Conservation (phyloP, 2,113 vertebrate species). For the Plecotus auritus region DNA sequence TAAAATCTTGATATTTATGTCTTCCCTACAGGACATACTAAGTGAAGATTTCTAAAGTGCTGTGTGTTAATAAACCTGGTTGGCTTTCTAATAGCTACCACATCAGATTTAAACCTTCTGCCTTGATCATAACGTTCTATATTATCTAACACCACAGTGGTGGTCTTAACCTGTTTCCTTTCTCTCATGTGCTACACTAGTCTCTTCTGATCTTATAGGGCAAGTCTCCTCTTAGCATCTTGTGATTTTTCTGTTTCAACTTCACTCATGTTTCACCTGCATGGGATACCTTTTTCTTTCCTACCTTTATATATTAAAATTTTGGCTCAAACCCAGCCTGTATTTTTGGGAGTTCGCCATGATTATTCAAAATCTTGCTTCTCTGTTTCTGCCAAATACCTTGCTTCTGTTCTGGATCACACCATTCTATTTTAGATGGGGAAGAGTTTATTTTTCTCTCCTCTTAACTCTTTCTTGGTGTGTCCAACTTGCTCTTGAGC, state of each 20-base stretch:
- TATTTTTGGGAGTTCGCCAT: background rate
- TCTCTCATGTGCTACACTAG: no score
- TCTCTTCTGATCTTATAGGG: background rate
- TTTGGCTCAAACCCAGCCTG: background rate
- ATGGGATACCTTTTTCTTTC: background rate
- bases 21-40: background rate
- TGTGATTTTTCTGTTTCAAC: background rate
- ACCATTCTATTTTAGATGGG: background rate
- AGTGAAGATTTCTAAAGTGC: background rate
- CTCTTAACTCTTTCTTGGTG: background rate
- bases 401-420: background rate
- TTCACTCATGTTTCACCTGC: background rate
- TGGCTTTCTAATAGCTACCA: background rate
- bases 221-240: background rate
- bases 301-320: background rate
- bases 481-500: background rate
- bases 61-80: background rate
- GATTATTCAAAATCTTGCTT: background rate
- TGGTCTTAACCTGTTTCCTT: no score
- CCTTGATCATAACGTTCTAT: background rate
- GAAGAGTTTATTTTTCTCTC: background rate
- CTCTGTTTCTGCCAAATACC: background rate
- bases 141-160: background rate
- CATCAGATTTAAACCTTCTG: background rate
- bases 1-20: background rate